Evolutionary conservation across 2,888 invertebrate species (phyloP).

Genomic region (Acleris holmiana): DNA sequence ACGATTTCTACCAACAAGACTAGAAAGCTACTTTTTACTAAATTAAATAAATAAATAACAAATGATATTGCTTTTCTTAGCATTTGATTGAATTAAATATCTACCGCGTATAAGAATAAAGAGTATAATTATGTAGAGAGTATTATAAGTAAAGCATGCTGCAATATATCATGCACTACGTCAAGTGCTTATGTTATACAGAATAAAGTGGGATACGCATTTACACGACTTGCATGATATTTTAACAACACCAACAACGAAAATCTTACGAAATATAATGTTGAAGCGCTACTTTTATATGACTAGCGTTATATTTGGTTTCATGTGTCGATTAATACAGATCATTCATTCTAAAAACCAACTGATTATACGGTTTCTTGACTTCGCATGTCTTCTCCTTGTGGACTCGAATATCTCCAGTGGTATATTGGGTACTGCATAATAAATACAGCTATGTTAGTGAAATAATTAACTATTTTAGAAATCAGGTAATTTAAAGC

Average conservation of each 20-base stretch:
- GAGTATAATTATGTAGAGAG: slow-evolving; percentile 43
- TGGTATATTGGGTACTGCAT: slow-evolving; percentile 85
- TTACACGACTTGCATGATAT: slow-evolving; percentile 38
- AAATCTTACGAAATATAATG: slow-evolving; percentile 55
- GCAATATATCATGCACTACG: slow-evolving; percentile 65
- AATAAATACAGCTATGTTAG: slow-evolving; percentile 82
- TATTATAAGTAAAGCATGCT: slow-evolving; percentile 62
- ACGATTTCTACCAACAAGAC: slow-evolving; percentile 18
- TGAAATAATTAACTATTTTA: slow-evolving; percentile 54
- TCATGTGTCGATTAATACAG: slow-evolving; percentile 55
- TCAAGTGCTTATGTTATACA: slow-evolving; percentile 42
- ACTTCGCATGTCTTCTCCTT: slow-evolving; percentile 82
- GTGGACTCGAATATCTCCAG: slow-evolving; percentile 84
- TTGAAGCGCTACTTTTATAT: slow-evolving; percentile 70
- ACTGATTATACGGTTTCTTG: slow-evolving; percentile 84
- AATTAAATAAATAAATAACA: slow-evolving; percentile 42
- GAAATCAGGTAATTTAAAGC: slow-evolving; percentile 44
- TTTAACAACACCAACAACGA: slow-evolving; percentile 57
- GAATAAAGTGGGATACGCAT: slow-evolving; percentile 46
- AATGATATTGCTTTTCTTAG: slow-evolving; percentile 31
- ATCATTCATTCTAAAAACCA: slow-evolving; percentile 82
- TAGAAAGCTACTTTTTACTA: slow-evolving; percentile 74
- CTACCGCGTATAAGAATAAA: slow-evolving; percentile 59
- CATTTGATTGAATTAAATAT: slow-evolving; percentile 38
- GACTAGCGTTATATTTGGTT: slow-evolving; percentile 75